Percentiles rank a stretch among this genome's conserved stretches.
These are phyloP conservation scores for Scolopax rusticola DNA, from an alignment of 2,797 vertebrate genomes.

Conservation along the genomic window DNA sequence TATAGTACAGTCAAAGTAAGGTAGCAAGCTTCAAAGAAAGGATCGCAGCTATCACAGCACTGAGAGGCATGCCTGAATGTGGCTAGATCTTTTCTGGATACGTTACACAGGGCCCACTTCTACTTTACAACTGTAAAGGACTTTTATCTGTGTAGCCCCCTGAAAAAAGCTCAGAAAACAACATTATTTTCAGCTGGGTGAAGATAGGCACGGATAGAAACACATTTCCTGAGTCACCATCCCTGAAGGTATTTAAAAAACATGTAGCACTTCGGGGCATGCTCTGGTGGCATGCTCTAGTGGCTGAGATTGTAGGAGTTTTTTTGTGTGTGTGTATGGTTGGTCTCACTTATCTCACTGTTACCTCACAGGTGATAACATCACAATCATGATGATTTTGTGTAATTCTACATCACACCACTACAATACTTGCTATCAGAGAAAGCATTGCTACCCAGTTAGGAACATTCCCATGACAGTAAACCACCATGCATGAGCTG, in stretches of 20 bases:
- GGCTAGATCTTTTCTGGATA: background rate
- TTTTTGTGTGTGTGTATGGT: too few species aligned
- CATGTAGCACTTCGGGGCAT: too few species aligned
- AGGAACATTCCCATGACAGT: rapidly evolving
- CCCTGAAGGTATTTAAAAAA: too few species aligned
- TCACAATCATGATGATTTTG: too few species aligned
- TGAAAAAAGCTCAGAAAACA: background rate
- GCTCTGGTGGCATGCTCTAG: too few species aligned
- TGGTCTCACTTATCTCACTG: too few species aligned
- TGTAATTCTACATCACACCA: background rate
- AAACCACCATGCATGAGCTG: background rate
- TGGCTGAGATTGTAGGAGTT: too few species aligned
- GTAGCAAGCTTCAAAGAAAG: background rate
- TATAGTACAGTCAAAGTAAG: background rate
- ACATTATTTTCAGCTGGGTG: background rate
- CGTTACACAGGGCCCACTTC: background rate
- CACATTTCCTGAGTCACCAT: background rate
- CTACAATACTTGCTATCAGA: background rate
- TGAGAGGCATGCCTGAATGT: background rate
- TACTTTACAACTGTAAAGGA: background rate
- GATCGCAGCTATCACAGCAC: background rate
- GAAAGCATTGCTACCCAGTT: background rate
- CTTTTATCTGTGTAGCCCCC: background rate
- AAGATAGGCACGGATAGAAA: background rate
- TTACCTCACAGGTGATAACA: too few species aligned